These are phyloP conservation scores for Sarcophaga caerulescens DNA, from an alignment of 2,888 invertebrate genomes.

Conservation along the genomic window DNA sequence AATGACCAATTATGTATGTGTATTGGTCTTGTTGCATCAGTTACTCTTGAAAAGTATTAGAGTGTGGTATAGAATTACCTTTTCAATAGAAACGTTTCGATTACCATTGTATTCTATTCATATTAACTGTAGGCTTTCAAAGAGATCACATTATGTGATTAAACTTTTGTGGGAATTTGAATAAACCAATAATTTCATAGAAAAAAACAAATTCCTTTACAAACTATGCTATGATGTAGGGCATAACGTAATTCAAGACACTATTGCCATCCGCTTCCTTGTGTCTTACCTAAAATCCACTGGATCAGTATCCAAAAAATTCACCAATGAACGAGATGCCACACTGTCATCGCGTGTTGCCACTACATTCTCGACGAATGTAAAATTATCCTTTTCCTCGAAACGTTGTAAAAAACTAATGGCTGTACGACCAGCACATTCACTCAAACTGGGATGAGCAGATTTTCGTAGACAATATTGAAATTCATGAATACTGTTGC, in stretches of 20 bases:
- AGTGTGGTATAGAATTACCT: no score
- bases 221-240: no score
- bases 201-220: no score
- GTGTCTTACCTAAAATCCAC: slow-evolving; percentile 85
- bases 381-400: slow-evolving; percentile 86
- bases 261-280: not conserved
- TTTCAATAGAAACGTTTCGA: no score
- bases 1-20: no score
- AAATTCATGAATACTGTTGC: slow-evolving; percentile 73
- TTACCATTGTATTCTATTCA: no score
- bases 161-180: no score
- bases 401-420: slow-evolving; percentile 85
- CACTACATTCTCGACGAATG: slow-evolving; percentile 85
- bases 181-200: no score
- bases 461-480: slow-evolving; percentile 82
- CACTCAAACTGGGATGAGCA: slow-evolving; percentile 82
- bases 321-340: slow-evolving; percentile 85
- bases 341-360: slow-evolving; percentile 85
- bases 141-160: no score
- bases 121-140: no score
- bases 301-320: slow-evolving; percentile 88
- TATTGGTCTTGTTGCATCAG: no score
- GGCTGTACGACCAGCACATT: slow-evolving; percentile 88
- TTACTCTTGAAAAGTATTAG: no score
- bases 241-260: not conserved